phyloP scores from a whole-genome alignment of 2,797 vertebrate genomes.

The Mionectes olivaceus region DNA sequence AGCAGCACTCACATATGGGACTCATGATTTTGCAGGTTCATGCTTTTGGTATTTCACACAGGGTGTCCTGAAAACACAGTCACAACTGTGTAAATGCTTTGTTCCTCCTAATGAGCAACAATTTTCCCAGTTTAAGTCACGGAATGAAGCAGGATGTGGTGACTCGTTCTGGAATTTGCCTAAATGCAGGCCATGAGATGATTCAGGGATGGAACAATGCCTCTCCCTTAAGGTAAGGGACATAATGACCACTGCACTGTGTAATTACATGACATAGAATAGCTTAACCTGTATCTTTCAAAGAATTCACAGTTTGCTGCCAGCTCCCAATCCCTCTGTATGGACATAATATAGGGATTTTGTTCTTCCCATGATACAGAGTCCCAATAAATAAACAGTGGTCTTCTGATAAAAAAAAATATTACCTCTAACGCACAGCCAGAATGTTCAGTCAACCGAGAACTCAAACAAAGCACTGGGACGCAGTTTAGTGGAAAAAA shows the following conservation, averaged over 20 bases:
- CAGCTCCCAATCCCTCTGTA: background rate
- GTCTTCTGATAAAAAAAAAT: background rate
- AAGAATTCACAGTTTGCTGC: constrained; percentile 3
- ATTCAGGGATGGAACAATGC: constrained; percentile 35
- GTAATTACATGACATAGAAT: background rate
- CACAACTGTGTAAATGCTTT: background rate
- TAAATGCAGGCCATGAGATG: constrained; percentile 9
- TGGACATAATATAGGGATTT: background rate
- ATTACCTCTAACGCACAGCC: background rate
- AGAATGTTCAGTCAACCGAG: background rate
- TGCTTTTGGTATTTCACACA: background rate
- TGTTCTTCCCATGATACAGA: background rate
- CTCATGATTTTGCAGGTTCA: background rate
- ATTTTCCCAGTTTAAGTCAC: constrained; percentile 27
- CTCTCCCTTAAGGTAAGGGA: constrained; percentile 34
- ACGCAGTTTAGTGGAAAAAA: background rate
- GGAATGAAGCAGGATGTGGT: constrained; percentile 44
- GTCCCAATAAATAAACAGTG: background rate
- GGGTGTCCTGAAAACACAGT: background rate
- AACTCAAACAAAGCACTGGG: background rate
- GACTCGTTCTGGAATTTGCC: constrained; percentile 21
- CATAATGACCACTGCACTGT: background rate
- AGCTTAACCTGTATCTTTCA: background rate
- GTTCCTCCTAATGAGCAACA: constrained; percentile 39
- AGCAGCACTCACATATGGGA: background rate